These are phyloP conservation scores for Anthoscopus minutus DNA, from an alignment of 2,113 vertebrate species.

Conservation along the genomic window DNA sequence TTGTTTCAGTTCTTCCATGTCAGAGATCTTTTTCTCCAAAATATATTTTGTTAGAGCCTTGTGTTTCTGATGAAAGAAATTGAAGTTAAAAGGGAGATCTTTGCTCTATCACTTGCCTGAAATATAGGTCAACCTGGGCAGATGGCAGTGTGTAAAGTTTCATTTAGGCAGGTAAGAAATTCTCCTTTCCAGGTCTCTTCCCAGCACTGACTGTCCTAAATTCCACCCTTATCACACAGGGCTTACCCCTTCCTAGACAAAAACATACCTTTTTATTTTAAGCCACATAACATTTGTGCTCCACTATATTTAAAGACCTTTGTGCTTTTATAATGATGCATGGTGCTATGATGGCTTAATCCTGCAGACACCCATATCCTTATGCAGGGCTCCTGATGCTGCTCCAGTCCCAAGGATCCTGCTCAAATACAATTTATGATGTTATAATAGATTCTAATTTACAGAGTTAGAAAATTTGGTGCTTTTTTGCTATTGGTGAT, in stretches of 20 bases:
- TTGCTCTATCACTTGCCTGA: neutral
- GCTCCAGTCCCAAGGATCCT: neutral
- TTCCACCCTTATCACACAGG: neutral
- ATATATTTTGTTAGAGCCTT: neutral
- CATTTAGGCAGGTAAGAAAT: neutral
- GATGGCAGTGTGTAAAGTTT: neutral
- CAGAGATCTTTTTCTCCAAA: neutral
- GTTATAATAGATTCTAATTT: neutral
- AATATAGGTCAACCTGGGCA: neutral
- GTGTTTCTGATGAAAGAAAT: neutral
- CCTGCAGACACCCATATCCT: neutral
- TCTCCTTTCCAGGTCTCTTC: neutral
- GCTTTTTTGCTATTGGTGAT: neutral
- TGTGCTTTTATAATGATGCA: neutral
- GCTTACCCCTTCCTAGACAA: neutral
- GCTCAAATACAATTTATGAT: neutral
- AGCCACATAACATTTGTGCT: neutral
- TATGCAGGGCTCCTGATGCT: neutral
- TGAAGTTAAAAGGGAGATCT: neutral
- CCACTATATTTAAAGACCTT: neutral
- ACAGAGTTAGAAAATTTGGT: neutral
- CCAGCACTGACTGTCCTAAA: neutral
- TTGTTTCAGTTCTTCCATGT: conserved; percentile 24
- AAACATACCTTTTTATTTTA: neutral
- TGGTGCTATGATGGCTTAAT: neutral